phyloP scores from a whole-genome alignment of 1,140 invertebrate genomes.

The Protaetia brevitarsis region DNA sequence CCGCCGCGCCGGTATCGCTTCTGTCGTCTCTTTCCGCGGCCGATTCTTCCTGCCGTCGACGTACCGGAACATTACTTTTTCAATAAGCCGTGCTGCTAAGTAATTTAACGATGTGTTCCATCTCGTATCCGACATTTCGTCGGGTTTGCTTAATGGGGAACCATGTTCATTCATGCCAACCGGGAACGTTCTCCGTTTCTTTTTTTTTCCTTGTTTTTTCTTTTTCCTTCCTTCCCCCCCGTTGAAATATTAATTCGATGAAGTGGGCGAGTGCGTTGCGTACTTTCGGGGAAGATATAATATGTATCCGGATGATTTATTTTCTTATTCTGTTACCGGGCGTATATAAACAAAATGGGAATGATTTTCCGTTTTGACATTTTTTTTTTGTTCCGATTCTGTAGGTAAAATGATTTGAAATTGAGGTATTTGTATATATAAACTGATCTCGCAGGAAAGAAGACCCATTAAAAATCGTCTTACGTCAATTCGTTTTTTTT shows the following conservation, averaged over 20 bases:
- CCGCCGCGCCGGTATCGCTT: background rate
- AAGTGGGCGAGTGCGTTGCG: constrained; percentile 13
- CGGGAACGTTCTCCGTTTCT: constrained; percentile 3
- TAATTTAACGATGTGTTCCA: constrained; percentile 16
- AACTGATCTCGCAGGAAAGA: too few species aligned
- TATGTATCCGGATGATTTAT: constrained; percentile 2
- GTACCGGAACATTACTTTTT: constrained; percentile 16
- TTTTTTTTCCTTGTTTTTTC: too few species aligned
- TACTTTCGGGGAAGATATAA: constrained; percentile 4
- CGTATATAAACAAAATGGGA: background rate
- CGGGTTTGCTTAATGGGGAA: constrained; percentile 17
- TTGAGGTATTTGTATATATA: too few species aligned
- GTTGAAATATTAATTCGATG: constrained; percentile 12
- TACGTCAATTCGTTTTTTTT: too few species aligned
- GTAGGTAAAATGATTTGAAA: too few species aligned
- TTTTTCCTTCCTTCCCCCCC: too few species aligned
- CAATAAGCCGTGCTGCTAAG: constrained; percentile 13
- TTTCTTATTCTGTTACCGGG: constrained; percentile 5
- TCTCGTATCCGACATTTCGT: constrained; percentile 13
- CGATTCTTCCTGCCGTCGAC: background rate
- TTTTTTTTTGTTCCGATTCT: too few species aligned
- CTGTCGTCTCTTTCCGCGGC: background rate
- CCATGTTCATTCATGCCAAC: background rate
- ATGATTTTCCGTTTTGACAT: too few species aligned
- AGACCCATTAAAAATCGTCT: too few species aligned